A percentile compares a stretch with the other conserved stretches of the same genome.
phyloP scores from a whole-genome alignment of 2,797 vertebrate species.

The Aselliscus stoliczkanus region DNA sequence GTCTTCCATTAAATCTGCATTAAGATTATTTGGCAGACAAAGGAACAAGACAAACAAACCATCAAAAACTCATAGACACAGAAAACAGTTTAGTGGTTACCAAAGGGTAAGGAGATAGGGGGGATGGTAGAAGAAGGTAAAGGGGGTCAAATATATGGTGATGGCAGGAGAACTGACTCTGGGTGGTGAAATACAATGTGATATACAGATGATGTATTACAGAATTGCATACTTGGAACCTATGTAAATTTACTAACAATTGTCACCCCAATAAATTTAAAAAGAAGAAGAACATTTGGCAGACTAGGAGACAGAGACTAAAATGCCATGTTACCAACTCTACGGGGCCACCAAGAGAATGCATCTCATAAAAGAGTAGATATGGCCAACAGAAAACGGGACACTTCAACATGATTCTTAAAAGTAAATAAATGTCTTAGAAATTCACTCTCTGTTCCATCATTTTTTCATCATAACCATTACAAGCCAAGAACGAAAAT shows the following conservation, averaged over 20 bases:
- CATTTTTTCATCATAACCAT: background rate
- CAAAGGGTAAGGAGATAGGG: too few relatives aligned
- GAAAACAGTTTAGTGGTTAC: too few relatives aligned
- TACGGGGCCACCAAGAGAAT: background rate
- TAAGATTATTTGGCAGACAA: background rate
- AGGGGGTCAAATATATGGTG: too few relatives aligned
- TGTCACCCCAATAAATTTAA: too few relatives aligned
- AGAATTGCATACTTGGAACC: too few relatives aligned
- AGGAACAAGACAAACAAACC: too few relatives aligned
- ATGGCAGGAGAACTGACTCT: too few relatives aligned
- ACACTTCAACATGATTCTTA: background rate
- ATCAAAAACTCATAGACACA: too few relatives aligned
- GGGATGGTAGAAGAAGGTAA: too few relatives aligned
- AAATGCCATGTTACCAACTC: background rate
- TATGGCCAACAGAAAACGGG: background rate
- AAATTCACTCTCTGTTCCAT: background rate
- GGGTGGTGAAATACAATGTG: too few relatives aligned
- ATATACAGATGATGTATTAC: too few relatives aligned
- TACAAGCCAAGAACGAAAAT: background rate
- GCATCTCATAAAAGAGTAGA: background rate
- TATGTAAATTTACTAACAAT: too few relatives aligned
- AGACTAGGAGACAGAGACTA: background rate
- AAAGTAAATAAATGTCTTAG: background rate
- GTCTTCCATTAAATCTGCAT: background rate
- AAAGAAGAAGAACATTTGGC: background rate